Base-by-base conservation (phyloP, 1,140 invertebrate species). In the Brachionus manjavacas region DNA sequence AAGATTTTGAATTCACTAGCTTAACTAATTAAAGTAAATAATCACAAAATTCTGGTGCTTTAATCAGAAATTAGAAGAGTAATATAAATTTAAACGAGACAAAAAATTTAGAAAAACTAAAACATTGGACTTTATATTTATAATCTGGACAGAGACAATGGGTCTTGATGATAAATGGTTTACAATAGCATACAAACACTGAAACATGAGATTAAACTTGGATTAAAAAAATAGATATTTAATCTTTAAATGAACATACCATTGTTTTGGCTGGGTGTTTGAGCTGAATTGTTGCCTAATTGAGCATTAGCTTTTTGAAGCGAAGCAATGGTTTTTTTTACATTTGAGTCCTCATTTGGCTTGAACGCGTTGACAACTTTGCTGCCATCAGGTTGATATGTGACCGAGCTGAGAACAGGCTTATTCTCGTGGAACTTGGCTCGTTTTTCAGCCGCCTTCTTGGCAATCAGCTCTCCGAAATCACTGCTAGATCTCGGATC, bases 371-470 rank as follows among this genome's bases (percentile, higher is more conserved):
- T 76, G 20, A 76, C 72, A 46, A 76, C 9, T 76, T 76, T 76
- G 23, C 20, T 49, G 11, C 72, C 72, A 76, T 76, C 72, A 1
- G 72, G 72, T n/a, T 76, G 72, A 76, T 49, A 76, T 49, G 72
- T 76, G 12, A 76, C 72, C 23, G 72, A 76, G 20, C 31, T 76
- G 14, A 76, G 11, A 76, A 46, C 46, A 76, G 72, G 72, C 31
- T 49, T 76, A 23, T 76, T 84, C 41, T 70, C 81, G 8, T 84
- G 64, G 25, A 70, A 84, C 70, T 84, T 84, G n/a, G 81, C 81
- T 46, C 66, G 9, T 35, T 84, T 84, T 20, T 84, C 81, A 1
- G 81, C 81, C 16, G 81, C 81, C 20, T 84, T 84, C 20, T 68
- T 70, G 11, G 81, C 81, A 3, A 84, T 84, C 8, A 84, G 39